Evolutionary conservation across 2,888 invertebrate genomes (phyloP).

Genomic region (Pristionchus exspectatus): DNA sequence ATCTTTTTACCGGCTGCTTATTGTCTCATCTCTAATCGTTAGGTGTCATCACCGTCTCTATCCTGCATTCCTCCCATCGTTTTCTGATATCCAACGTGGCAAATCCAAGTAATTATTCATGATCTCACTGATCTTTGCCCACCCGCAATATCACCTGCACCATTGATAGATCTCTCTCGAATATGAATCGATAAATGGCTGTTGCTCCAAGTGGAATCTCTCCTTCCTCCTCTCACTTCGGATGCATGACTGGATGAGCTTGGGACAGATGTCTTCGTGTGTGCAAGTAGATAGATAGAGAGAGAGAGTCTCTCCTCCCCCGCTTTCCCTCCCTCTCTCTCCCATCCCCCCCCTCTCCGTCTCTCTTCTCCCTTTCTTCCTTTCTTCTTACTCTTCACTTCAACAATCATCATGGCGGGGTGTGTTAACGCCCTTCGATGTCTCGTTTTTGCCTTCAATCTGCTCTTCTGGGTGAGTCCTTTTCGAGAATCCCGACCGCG

Average conservation of each 20-base stretch:
- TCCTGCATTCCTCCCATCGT: background rate
- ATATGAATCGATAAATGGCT: slow-evolving; percentile 31
- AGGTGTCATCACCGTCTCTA: background rate
- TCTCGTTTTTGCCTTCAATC: slow-evolving; percentile 68
- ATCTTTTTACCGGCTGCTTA: too few relatives aligned
- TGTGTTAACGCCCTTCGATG: slow-evolving; percentile 66
- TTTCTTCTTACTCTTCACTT: slow-evolving; percentile 54
- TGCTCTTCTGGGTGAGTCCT: slow-evolving; percentile 69
- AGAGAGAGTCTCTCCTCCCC: slow-evolving; percentile 43
- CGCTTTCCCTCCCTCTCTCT: slow-evolving; percentile 38
- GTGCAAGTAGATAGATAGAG: slow-evolving; percentile 39
- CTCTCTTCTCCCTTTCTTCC: slow-evolving; percentile 53
- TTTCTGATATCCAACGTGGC: background rate
- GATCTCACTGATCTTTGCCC: background rate
- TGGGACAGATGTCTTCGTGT: slow-evolving; percentile 50
- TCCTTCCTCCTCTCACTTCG: background rate
- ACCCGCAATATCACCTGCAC: background rate
- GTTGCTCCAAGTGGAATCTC: background rate
- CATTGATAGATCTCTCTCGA: slow-evolving; percentile 23
- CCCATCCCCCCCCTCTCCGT: background rate
- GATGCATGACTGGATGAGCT: background rate
- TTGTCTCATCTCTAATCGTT: too few relatives aligned
- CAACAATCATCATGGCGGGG: slow-evolving; percentile 62
- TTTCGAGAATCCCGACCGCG: background rate
- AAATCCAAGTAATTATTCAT: background rate